phyloP scores from a whole-genome alignment of 2,888 invertebrate genomes.

The Anorthoa munda region DNA sequence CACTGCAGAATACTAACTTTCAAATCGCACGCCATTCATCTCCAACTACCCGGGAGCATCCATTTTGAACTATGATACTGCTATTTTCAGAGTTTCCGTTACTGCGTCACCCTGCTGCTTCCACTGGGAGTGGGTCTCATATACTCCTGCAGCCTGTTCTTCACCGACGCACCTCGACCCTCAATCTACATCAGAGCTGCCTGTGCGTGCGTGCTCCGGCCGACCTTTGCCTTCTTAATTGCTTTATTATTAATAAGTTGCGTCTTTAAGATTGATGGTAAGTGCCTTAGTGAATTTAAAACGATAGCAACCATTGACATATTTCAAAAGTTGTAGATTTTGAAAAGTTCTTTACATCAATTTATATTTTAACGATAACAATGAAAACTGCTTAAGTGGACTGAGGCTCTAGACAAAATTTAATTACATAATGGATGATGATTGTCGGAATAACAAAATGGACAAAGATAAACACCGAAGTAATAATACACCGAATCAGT shows the following conservation, averaged over 20 bases:
- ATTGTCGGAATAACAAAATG: too few relatives aligned
- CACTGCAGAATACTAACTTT: too few relatives aligned
- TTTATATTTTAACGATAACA: too few relatives aligned
- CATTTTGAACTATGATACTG: neutral
- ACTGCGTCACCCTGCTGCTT: neutral
- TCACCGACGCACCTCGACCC: neutral
- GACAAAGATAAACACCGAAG: too few relatives aligned
- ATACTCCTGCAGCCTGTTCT: neutral
- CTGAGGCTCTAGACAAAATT: too few relatives aligned
- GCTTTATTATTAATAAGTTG: neutral
- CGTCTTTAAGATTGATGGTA: constrained; percentile 6
- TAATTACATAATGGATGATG: too few relatives aligned
- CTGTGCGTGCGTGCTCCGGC: neutral
- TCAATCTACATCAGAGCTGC: constrained; percentile 2
- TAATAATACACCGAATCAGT: too few relatives aligned
- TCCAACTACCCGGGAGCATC: neutral
- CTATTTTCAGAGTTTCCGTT: constrained; percentile 4
- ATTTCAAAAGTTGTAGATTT: too few relatives aligned
- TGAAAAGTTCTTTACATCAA: too few relatives aligned
- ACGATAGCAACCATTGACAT: too few relatives aligned
- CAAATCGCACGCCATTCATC: too few relatives aligned
- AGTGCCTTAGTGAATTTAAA: neutral
- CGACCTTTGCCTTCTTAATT: neutral
- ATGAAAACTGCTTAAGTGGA: too few relatives aligned
- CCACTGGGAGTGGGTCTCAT: neutral